Conservation (phyloP, 2,113 vertebrate genomes). For the Chelonoidis abingdonii region DNA sequence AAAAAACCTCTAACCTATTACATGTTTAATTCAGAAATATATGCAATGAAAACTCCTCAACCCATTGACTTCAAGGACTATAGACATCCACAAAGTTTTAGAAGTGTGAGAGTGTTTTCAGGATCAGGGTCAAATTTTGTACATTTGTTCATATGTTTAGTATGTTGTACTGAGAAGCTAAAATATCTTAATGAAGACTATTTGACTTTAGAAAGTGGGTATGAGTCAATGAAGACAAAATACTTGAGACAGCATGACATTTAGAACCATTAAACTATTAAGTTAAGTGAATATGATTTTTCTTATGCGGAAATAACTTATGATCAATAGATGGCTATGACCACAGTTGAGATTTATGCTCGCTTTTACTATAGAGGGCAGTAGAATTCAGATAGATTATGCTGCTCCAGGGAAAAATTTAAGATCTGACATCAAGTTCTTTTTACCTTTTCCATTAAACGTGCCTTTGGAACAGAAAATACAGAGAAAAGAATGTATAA, state of each 20-base stretch:
- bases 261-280: neutral
- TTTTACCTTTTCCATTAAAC: neutral
- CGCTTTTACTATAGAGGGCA: neutral
- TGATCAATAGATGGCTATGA: neutral
- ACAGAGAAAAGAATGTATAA: neutral
- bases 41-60: neutral
- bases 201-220: neutral
- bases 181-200: neutral
- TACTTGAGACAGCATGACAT: neutral
- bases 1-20: neutral
- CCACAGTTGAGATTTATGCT: rapidly evolving
- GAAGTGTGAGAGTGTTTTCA: neutral
- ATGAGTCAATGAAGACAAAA: neutral
- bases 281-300: neutral
- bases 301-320: neutral
- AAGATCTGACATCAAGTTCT: neutral
- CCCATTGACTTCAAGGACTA: neutral
- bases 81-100: neutral
- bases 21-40: neutral
- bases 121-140: neutral
- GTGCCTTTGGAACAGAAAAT: neutral
- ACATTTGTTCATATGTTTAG: neutral
- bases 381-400: neutral
- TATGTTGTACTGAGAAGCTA: neutral
- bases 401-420: neutral